These are phyloP conservation scores for Heteractis magnifica DNA, from an alignment of 92 coral and sea anemone genomes.

Conservation along the genomic window DNA sequence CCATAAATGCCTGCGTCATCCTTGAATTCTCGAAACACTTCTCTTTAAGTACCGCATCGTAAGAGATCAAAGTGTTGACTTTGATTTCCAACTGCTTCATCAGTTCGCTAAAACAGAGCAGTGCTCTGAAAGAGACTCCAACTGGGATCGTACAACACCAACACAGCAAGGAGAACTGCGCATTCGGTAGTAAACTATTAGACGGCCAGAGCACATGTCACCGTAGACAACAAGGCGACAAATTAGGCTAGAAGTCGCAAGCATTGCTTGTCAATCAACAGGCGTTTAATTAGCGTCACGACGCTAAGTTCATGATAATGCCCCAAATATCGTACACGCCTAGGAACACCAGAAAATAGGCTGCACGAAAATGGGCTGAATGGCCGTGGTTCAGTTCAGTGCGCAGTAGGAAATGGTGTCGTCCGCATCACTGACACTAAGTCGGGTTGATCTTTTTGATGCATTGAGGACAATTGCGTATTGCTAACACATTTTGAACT, in stretches of 20 bases:
- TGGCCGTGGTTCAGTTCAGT: neutral
- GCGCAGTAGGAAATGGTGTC: neutral
- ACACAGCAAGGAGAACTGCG: neutral
- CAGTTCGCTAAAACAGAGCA: neutral
- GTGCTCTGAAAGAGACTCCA: neutral
- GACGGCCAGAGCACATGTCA: neutral
- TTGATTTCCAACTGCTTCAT: neutral
- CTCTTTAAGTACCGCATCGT: neutral
- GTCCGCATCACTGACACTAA: too few species aligned
- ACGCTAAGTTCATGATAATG: neutral
- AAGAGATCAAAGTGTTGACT: neutral
- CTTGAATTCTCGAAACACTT: neutral
- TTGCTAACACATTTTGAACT: too few species aligned
- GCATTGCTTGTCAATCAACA: neutral
- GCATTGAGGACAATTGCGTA: too few species aligned
- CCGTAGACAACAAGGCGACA: constrained; percentile 2
- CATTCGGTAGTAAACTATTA: neutral
- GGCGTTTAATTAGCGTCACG: neutral
- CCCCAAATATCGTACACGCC: neutral
- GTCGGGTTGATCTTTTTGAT: too few species aligned
- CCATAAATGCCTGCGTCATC: neutral
- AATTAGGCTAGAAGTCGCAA: neutral
- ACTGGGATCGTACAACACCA: neutral
- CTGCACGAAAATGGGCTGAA: neutral
- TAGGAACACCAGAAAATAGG: neutral